Base-by-base conservation (phyloP, 1,140 invertebrate genomes). In the Dendroctonus ponderosae region DNA sequence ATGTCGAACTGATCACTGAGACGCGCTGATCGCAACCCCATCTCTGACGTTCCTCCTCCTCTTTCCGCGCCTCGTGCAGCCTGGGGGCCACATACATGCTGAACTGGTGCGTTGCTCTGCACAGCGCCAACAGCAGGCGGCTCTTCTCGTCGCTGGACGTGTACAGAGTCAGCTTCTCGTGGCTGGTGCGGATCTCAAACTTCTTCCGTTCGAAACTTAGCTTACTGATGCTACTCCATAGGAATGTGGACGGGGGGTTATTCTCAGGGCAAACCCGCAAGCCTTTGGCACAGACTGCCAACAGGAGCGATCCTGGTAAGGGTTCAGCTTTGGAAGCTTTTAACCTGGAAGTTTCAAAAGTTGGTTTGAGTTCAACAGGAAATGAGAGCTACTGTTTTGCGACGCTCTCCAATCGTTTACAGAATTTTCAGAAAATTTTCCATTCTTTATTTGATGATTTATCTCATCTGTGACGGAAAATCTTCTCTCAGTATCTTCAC, bases 151-250 rank as follows among this genome's bases (percentile, higher is more conserved):
- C 94, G 75, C 88, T 92, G 14, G 87, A 88, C 11, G 93, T 92
- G 78, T 94, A 97, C 60, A 96, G 87, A 0, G 92, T 91, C 67
- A 96, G 87, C 76, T 95, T 94, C 69, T 90, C 89, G 73, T 92
- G 92, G 39, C 90, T 87, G 4, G 91, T 92, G 50, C 92, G 86
- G 70, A 98, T 95, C 82, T 97, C 94, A 81, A 97, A 97, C 79
- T 97, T 97, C 80, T 96, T 96, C 76, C 94, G 89, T 87, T 97
- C 94, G 80, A 96, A 97, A 77, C 91, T 93, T 7, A 97, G 82
- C 81, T 96, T 96, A 52, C 89, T 92, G 63, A 97, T 97, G 73
- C 92, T 92, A 74, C 91, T 91, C 94, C 95, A 97, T 40, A 93
- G 85, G 77, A 96, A 96, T 61, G 87, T 88, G 42, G 86, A 85